A percentile compares a stretch with the other conserved stretches of the same genome.
phyloP scores from a whole-genome alignment of 37 sponge, comb jelly and placozoan species.

The Hormiphora californensis region DNA sequence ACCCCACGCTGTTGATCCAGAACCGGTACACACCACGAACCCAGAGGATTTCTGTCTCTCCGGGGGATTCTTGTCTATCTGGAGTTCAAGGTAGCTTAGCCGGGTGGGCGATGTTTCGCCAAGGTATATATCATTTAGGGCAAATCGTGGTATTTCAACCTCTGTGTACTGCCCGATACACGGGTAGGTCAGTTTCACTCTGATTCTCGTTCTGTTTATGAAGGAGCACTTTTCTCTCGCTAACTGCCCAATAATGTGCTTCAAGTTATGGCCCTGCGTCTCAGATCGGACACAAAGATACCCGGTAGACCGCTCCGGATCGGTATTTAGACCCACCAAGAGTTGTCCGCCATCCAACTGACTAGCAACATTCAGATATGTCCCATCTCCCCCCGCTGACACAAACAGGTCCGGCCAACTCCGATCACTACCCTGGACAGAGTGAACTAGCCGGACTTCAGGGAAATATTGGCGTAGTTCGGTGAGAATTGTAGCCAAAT shows the following conservation, averaged over 20 bases:
- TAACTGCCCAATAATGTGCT: slow-evolving; percentile 6
- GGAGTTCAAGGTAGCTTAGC: slow-evolving; percentile 9
- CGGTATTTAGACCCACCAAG: slow-evolving; percentile 35
- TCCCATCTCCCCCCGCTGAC: slow-evolving; percentile 46
- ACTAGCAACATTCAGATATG: slow-evolving; percentile 41
- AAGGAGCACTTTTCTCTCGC: neutral
- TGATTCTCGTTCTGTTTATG: slow-evolving; percentile 2
- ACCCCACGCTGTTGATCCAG: slow-evolving; percentile 38
- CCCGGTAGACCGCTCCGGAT: slow-evolving; percentile 38
- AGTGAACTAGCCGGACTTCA: slow-evolving; percentile 17
- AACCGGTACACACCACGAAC: slow-evolving; percentile 30
- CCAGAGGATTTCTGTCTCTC: slow-evolving; percentile 50
- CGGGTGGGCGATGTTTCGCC: slow-evolving; percentile 21
- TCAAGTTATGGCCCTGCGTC: neutral
- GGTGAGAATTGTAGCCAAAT: neutral
- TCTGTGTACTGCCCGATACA: slow-evolving; percentile 20
- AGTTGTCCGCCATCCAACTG: slow-evolving; percentile 15
- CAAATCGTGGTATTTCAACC: slow-evolving; percentile 19
- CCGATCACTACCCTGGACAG: neutral
- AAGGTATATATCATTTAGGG: slow-evolving; percentile 25
- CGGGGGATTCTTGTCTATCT: neutral
- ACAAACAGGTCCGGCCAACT: slow-evolving; percentile 33
- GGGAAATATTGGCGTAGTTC: neutral
- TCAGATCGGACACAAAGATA: slow-evolving; percentile 24
- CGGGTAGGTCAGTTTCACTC: slow-evolving; percentile 14